Conservation (phyloP, 1,140 invertebrate species). For the Leptinotarsa lineolata region DNA sequence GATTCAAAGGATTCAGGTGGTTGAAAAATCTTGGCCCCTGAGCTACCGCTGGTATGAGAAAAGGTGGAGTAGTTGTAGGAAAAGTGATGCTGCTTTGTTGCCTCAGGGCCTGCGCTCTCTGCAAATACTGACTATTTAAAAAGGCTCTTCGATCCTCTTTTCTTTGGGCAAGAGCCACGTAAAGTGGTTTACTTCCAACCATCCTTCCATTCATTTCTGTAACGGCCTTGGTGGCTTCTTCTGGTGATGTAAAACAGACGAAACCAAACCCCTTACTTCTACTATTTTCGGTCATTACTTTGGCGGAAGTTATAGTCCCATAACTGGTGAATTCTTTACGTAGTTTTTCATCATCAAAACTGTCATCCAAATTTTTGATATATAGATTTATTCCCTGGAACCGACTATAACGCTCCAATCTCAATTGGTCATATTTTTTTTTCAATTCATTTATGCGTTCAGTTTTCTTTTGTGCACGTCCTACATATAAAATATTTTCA, state of each 20-base stretch:
- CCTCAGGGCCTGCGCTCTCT: conserved; percentile 61
- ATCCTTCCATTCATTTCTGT: conserved; percentile 99
- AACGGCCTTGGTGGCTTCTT: conserved; percentile 98
- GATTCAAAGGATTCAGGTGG: conserved; percentile 44
- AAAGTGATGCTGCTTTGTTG: conserved; percentile 42
- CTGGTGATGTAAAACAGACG: conserved; percentile 96
- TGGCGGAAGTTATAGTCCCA: conserved; percentile 97
- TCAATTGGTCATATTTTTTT: conserved; percentile 92
- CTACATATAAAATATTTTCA: conserved; percentile 86
- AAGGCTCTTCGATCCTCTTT: conserved; percentile 98
- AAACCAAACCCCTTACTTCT: conserved; percentile 98
- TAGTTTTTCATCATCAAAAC: conserved; percentile 93
- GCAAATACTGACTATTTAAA: conserved; percentile 96
- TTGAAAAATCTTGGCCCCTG: conserved; percentile 51
- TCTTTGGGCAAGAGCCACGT: conserved; percentile 96
- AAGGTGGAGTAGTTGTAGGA: conserved; percentile 42
- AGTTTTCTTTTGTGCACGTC: conserved; percentile 97
- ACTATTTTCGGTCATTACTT: conserved; percentile 93
- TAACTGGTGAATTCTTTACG: conserved; percentile 92
- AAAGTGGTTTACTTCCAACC: conserved; percentile 93
- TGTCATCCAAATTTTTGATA: conserved; percentile 83
- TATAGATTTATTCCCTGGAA: conserved; percentile 81
- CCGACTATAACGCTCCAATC: conserved; percentile 90
- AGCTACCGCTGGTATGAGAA: conserved; percentile 48
- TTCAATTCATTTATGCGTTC: conserved; percentile 96